phyloP scores from a whole-genome alignment of 2,888 invertebrate genomes.

The Nebria brevicollis region DNA sequence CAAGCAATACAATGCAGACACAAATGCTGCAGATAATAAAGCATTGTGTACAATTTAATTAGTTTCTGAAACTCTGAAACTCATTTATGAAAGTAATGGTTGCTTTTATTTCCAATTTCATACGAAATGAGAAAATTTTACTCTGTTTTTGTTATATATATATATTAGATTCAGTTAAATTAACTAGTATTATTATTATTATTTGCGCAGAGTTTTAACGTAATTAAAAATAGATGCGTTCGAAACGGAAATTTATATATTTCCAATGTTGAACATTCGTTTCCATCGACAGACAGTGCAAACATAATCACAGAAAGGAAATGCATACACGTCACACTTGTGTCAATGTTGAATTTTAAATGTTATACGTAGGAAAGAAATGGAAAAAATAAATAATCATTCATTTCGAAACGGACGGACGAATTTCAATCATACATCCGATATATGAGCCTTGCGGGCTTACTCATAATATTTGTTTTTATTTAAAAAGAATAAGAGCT shows the following conservation, averaged over 20 bases:
- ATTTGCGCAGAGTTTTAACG: conserved; percentile 38
- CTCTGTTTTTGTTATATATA: conserved; percentile 7
- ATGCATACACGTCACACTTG: conserved; percentile 16
- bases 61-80: conserved; percentile 47
- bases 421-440: conserved; percentile 37
- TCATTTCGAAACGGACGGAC: conserved; percentile 29
- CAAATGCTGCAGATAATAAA: conserved; percentile 46
- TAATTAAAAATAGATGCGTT: conserved; percentile 36
- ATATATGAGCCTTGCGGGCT: background rate
- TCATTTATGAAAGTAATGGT: conserved; percentile 48
- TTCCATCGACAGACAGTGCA: conserved; percentile 10
- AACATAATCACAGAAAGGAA: conserved; percentile 42
- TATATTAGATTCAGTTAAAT: conserved; percentile 46
- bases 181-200: conserved; percentile 32
- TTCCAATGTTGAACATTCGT: background rate
- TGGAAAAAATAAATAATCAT: conserved; percentile 32
- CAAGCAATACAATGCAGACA: conserved; percentile 36
- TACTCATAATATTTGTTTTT: conserved; percentile 18
- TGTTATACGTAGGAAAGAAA: conserved; percentile 30
- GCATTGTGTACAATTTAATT: conserved; percentile 48
- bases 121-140: conserved; percentile 23
- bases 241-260: background rate
- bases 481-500: conserved; percentile 19
- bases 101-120: conserved; percentile 47
- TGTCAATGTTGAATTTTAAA: conserved; percentile 42